These are phyloP conservation scores for Agriopis leucophaearia DNA, from an alignment of 2,888 invertebrate species.

Conservation along the genomic window DNA sequence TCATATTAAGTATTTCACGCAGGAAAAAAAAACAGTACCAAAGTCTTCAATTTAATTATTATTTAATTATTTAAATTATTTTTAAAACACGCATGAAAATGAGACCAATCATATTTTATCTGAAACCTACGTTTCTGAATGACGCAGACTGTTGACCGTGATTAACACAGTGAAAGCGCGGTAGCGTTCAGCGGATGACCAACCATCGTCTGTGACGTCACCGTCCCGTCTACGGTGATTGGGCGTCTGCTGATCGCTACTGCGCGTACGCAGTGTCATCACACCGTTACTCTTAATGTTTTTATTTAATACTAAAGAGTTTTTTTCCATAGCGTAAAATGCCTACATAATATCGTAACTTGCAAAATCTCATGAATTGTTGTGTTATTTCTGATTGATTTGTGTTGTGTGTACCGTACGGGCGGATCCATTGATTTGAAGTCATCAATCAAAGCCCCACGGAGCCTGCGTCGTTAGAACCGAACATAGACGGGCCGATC, in stretches of 20 bases:
- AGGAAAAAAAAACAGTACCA: not conserved
- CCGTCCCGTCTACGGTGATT: not conserved
- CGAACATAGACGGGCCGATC: constrained; percentile 76
- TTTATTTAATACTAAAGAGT: no score
- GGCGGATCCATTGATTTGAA: constrained; percentile 85
- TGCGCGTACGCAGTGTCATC: not conserved
- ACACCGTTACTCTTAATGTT: not conserved
- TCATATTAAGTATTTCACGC: constrained; percentile 29
- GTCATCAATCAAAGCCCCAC: constrained; percentile 83
- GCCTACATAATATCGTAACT: constrained; percentile 4
- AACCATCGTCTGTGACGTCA: constrained; percentile 1
- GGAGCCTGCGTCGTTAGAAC: constrained; percentile 82
- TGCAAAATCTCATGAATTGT: not conserved
- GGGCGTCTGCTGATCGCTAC: not conserved
- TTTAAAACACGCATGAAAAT: not conserved
- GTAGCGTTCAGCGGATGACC: not conserved
- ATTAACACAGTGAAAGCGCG: not conserved
- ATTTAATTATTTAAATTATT: no score
- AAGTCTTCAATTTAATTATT: no score
- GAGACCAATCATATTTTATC: not conserved
- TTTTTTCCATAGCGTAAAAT: not conserved
- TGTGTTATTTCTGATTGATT: constrained; percentile 16
- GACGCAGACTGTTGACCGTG: not conserved
- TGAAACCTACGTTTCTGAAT: not conserved
- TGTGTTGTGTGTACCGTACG: constrained; percentile 48